Conservation (phyloP, 53 echinoderm and acorn worm genomes). For the Glandiceps talaboti region DNA sequence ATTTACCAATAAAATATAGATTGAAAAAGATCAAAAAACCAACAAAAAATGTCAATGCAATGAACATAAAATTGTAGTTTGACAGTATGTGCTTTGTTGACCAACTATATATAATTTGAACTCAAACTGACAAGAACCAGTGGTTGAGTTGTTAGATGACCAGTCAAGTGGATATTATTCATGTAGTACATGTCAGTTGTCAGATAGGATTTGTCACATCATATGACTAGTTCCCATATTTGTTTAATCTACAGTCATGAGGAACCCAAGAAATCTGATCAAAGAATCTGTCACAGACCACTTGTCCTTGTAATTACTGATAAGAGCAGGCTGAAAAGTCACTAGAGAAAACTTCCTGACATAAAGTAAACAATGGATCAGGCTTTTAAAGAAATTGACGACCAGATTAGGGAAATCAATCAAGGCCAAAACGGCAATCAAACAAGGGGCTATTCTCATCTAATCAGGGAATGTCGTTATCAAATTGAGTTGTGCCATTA, state of each 20-base stretch:
- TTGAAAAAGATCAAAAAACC: too few species aligned
- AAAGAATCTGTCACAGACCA: neutral
- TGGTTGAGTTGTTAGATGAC: too few species aligned
- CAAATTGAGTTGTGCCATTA: neutral
- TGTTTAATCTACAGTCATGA: neutral
- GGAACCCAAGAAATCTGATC: neutral
- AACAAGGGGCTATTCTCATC: neutral
- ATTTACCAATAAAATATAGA: too few species aligned
- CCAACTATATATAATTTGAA: too few species aligned
- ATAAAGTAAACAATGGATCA: neutral
- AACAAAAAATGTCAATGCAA: too few species aligned
- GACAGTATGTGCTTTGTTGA: too few species aligned
- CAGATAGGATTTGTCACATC: too few species aligned
- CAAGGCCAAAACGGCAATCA: neutral
- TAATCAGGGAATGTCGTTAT: neutral
- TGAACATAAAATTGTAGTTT: too few species aligned
- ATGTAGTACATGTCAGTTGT: too few species aligned
- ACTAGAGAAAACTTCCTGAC: neutral
- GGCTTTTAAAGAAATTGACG: neutral
- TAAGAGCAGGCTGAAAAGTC: neutral
- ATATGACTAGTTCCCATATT: neutral
- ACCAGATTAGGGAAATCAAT: neutral
- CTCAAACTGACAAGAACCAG: too few species aligned
- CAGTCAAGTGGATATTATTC: too few species aligned
- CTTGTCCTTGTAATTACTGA: neutral